Percentiles rank a stretch among this genome's conserved stretches.
phyloP scores from a whole-genome alignment of 2,113 vertebrate genomes.

The Stigmatopora argus region DNA sequence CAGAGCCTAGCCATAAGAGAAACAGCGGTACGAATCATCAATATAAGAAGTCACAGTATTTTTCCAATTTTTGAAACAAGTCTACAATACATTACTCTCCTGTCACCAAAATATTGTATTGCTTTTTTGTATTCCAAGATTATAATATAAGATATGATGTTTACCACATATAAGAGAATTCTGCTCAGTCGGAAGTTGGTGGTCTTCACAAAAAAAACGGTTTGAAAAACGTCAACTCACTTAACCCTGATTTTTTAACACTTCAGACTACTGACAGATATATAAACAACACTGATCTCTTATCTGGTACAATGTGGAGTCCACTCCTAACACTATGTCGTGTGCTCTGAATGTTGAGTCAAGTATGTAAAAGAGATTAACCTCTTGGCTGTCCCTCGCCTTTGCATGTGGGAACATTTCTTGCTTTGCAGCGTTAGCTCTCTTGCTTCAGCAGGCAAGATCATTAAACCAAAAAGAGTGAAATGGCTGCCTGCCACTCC shows the following conservation, averaged over 20 bases:
- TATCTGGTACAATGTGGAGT: not conserved
- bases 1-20: not conserved
- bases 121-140: too few species aligned
- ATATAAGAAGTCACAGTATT: not conserved
- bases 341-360: too few species aligned
- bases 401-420: slow-evolving; percentile 1
- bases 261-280: not conserved
- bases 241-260: not conserved
- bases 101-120: too few species aligned
- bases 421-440: not conserved
- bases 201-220: not conserved
- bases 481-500: too few species aligned
- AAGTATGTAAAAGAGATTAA: slow-evolving; percentile 12
- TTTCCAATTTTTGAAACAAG: too few species aligned
- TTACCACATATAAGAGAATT: too few species aligned
- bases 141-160: too few species aligned
- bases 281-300: not conserved
- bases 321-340: not conserved
- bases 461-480: not conserved
- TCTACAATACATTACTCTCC: too few species aligned
- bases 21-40: not conserved
- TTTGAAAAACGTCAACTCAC: not conserved
- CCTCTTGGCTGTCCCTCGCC: not conserved
- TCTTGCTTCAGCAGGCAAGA: not conserved
- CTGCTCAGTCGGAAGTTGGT: not conserved